Evolutionary conservation across 2,113 vertebrate species (phyloP).

Genomic region (Pogona vitticeps): DNA sequence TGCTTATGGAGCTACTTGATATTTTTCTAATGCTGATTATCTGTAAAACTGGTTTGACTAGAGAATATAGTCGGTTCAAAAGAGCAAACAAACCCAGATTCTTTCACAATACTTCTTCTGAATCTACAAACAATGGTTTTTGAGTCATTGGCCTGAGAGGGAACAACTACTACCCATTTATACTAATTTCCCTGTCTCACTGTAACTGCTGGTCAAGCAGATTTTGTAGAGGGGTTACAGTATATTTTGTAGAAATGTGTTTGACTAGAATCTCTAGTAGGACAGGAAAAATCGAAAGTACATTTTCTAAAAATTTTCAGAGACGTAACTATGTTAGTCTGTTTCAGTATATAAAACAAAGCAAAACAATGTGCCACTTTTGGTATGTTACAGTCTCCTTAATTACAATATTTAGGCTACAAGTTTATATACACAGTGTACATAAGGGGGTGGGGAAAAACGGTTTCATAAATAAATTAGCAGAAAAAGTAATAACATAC

Average conservation of each 20-base stretch:
- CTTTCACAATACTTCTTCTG: neutral
- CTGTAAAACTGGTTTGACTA: neutral
- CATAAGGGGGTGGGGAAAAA: no score
- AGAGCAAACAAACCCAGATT: neutral
- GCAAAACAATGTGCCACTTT: no score
- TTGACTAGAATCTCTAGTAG: neutral
- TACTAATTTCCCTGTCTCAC: neutral
- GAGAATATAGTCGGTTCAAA: neutral
- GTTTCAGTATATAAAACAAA: no score
- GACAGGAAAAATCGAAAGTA: neutral
- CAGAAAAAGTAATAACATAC: no score
- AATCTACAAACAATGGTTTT: neutral
- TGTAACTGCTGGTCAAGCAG: no score
- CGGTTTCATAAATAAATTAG: no score
- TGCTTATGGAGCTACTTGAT: neutral
- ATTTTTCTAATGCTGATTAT: neutral
- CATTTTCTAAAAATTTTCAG: neutral
- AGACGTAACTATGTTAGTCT: no score
- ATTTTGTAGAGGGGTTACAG: no score
- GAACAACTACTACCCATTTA: neutral
- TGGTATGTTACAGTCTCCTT: no score
- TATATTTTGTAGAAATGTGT: no score
- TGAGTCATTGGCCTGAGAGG: neutral
- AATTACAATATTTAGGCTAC: no score
- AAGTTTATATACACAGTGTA: no score